Evolutionary conservation across 2,113 vertebrate genomes (phyloP), one percentile per base, ranked within the genome.

Genomic region (Thymallus thymallus): DNA sequence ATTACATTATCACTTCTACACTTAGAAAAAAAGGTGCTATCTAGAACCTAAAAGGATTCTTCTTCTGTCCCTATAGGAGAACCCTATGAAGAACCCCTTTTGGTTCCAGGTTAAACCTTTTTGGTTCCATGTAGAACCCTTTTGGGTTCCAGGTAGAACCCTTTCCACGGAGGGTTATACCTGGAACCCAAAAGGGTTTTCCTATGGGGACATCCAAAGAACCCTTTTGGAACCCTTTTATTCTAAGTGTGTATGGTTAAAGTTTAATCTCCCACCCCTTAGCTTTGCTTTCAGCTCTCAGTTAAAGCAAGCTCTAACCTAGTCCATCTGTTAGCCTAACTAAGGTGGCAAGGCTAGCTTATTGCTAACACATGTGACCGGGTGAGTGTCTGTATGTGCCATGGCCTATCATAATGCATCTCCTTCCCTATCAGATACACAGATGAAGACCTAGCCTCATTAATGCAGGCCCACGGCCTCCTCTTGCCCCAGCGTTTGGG

Each of bases 311-410:
- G 20, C 64, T 68, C 70, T 71, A 71, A 72, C 65, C 58, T 45
- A 32, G 48, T 56, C 75, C 77, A 84, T 81, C 73, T 86, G 78
- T 81, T 80, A 64, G 72, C 73, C 73, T 69, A 71, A 71, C 71
- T 76, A 51, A 75, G 84, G 79, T 82, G 67, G 80, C 78, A 75
- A 81, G 78, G 45, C 70, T 81, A 82, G 81, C 74, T 88, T 90
- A 90, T 90, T 88, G 83, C 82, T 82, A 84, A 78, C 90, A 90
- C 83, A 91, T 92, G 87, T 88, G 88, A 86, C 87, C 86, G 69
- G 82, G 84, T 81, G 85, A 86, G 76, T 65, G 76, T 80, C 81
- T 84, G 71, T 73, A 72, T 80, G 76, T 45, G 72, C 81, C 81
- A 72, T 56, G 71, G 75, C 84, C 80, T 77, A 86, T 88, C 80